Conservation (phyloP, 2,888 invertebrate genomes). For the Diarsia rubi region DNA sequence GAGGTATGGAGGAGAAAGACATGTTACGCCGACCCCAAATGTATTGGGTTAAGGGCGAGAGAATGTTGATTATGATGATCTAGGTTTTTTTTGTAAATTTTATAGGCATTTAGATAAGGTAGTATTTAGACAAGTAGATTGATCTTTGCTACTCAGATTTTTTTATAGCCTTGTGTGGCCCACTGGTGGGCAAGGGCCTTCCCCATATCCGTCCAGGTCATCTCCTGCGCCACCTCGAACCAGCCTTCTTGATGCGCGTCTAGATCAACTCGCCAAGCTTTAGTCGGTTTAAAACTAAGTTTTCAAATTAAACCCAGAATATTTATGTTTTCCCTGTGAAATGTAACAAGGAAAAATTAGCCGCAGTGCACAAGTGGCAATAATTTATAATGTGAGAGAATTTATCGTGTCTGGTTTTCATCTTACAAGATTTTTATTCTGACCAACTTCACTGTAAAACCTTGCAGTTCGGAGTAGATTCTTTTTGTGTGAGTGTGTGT, state of each 20-base stretch:
- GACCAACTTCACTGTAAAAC: not conserved
- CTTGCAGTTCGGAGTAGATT: not conserved
- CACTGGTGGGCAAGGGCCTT: too few species aligned
- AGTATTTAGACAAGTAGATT: not conserved
- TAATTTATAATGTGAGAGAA: constrained; percentile 12
- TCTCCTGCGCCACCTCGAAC: too few species aligned
- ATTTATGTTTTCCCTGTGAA: not conserved
- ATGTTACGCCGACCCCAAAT: too few species aligned
- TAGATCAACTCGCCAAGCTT: too few species aligned
- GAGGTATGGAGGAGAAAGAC: too few species aligned
- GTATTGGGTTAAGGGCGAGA: too few species aligned
- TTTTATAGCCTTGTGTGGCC: too few species aligned
- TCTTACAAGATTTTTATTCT: not conserved
- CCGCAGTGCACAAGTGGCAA: not conserved
- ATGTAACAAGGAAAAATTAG: constrained; percentile 11
- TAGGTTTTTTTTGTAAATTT: not conserved
- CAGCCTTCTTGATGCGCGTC: too few species aligned
- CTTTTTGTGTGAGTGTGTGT: not conserved
- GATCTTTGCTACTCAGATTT: not conserved
- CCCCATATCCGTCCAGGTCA: too few species aligned
- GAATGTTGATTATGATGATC: too few species aligned
- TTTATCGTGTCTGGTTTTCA: constrained; percentile 26
- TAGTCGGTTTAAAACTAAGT: not conserved
- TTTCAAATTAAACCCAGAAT: constrained; percentile 13
- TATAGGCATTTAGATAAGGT: not conserved